Evolutionary conservation across 2,113 vertebrate species (phyloP).

Genomic region (Actenoides hombroni): DNA sequence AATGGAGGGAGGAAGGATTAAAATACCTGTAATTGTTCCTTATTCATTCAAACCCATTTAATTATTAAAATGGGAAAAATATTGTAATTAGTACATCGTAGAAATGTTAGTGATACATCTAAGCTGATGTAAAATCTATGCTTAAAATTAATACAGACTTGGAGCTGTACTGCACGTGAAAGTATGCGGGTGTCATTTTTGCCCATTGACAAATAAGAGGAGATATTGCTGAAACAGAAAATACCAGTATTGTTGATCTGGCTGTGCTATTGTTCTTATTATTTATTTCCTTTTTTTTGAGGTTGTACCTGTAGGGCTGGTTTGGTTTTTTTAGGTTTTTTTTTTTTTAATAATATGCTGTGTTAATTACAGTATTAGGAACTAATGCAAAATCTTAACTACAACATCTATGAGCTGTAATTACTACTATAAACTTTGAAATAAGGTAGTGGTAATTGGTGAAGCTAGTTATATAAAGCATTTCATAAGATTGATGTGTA

Average conservation of each 20-base stretch:
- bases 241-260: neutral
- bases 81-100: neutral
- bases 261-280: neutral
- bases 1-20: neutral
- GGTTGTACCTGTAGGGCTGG: neutral
- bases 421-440: slow-evolving; percentile 11
- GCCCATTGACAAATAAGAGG: neutral
- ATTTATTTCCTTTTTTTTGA: neutral
- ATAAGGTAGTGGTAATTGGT: neutral
- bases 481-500: neutral
- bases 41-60: neutral
- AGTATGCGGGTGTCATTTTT: neutral
- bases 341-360: neutral
- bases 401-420: neutral
- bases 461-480: neutral
- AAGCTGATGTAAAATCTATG: neutral
- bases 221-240: neutral
- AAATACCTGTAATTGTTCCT: neutral
- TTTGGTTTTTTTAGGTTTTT: neutral
- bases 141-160: neutral
- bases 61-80: neutral
- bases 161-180: neutral
- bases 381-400: slow-evolving; percentile 7
- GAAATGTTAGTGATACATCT: neutral
- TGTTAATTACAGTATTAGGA: slow-evolving; percentile 17